Conservation (phyloP, 2,113 vertebrate species). For the Clinocottus analis region DNA sequence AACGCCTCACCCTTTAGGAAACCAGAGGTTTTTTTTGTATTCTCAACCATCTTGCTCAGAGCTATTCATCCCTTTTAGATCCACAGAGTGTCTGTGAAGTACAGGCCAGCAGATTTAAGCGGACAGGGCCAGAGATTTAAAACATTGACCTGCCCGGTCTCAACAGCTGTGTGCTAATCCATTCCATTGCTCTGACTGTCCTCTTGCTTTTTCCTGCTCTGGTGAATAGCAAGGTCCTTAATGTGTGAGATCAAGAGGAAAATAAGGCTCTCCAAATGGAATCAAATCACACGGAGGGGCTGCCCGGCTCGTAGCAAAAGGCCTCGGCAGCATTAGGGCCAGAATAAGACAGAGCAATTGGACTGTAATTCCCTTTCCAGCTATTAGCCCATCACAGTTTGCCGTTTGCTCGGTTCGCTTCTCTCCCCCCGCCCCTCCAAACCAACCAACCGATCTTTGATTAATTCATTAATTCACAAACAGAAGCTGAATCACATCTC, state of each 20-base stretch:
- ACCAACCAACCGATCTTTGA: conserved; percentile 64
- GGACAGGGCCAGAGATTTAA: conserved; percentile 74
- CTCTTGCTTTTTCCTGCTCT: conserved; percentile 64
- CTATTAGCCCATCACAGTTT: conserved; percentile 78
- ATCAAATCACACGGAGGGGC: conserved; percentile 78
- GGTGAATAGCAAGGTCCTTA: conserved; percentile 76
- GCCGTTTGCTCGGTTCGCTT: conserved; percentile 59
- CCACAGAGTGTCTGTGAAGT: conserved; percentile 55
- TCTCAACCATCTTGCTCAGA: conserved; percentile 38
- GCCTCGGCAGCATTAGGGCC: conserved; percentile 70
- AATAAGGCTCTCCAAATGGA: conserved; percentile 82
- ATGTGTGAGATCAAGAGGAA: conserved; percentile 81
- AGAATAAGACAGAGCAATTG: conserved; percentile 78
- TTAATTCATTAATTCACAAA: conserved; percentile 84
- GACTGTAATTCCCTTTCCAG: conserved; percentile 82
- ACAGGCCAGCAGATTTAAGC: conserved; percentile 69
- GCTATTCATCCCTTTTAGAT: conserved; percentile 59
- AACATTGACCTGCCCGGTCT: conserved; percentile 71
- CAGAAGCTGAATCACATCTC: conserved; percentile 78
- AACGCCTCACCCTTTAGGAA: conserved; percentile 29
- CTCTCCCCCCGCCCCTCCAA: conserved; percentile 38
- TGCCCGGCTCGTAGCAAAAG: conserved; percentile 68
- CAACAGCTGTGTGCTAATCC: conserved; percentile 76
- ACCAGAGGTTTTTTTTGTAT: conserved; percentile 26
- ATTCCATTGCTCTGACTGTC: conserved; percentile 67